A percentile compares a stretch with the other conserved stretches of the same genome.
These are phyloP conservation scores for Drosophila borborema DNA, from an alignment of 2,888 invertebrate species.

Conservation along the genomic window DNA sequence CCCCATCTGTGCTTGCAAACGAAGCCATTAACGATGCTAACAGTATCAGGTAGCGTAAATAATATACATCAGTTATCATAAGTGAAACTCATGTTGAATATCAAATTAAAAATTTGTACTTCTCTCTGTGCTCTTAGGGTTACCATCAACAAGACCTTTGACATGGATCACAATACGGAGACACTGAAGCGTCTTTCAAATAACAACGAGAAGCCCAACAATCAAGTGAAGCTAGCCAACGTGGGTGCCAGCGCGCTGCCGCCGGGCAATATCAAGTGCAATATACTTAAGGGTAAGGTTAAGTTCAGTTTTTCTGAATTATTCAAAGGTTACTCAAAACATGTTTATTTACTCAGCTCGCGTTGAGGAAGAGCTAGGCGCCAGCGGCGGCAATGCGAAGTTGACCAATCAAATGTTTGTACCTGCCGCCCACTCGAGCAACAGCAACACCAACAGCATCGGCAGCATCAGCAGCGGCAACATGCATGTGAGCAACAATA, in stretches of 20 bases:
- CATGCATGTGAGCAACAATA: slow-evolving; percentile 56
- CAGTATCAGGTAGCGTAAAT: slow-evolving; percentile 85
- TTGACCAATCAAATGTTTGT: slow-evolving; percentile 88
- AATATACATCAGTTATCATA: slow-evolving; percentile 16
- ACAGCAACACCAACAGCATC: slow-evolving; percentile 40
- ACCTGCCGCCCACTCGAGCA: slow-evolving; percentile 83
- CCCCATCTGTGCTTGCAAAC: slow-evolving; percentile 86
- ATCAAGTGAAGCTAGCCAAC: slow-evolving; percentile 89
- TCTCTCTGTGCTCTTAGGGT: slow-evolving; percentile 73
- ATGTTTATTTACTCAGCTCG: slow-evolving; percentile 86
- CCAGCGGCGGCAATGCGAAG: slow-evolving; percentile 85
- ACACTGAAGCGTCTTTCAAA: slow-evolving; percentile 88
- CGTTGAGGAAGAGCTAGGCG: slow-evolving; percentile 87
- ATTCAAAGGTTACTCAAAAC: background rate
- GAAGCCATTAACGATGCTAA: slow-evolving; percentile 87
- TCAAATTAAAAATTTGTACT: slow-evolving; percentile 1
- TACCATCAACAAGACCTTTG: slow-evolving; percentile 85
- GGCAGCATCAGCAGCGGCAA: slow-evolving; percentile 53
- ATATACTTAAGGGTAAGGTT: slow-evolving; percentile 93
- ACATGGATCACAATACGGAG: slow-evolving; percentile 88
- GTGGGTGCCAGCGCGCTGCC: slow-evolving; percentile 89
- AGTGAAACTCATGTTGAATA: background rate
- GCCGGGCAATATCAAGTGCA: slow-evolving; percentile 96
- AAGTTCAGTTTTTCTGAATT: too few species aligned
- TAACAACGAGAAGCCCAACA: slow-evolving; percentile 89